Evolutionary conservation across 2,113 vertebrate genomes (phyloP), one percentile per base, ranked within the genome.

Genomic region (Carassius gibelio): DNA sequence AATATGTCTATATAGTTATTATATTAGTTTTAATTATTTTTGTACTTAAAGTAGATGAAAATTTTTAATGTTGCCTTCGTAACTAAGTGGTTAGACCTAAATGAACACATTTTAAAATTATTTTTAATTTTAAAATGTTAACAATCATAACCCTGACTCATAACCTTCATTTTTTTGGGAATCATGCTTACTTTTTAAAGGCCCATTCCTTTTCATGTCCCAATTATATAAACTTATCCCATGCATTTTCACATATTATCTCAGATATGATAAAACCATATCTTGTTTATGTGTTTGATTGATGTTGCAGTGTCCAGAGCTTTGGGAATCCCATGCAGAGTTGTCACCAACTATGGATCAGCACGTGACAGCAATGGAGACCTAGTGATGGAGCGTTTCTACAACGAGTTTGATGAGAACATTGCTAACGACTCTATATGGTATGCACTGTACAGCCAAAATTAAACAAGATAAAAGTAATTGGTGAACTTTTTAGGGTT

Each of bases 291-390:
- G 5, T 48, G 23, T 48, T 2, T 83, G 38, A 8, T 81, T 81
- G 23, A 26, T 83, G 26, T 84, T 0, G 8, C 91, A 98, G 97
- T 96, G 89, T 94, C 96, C 83, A 87, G 97, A 26, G 95, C 95
- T 76, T 90, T 97, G 26, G 97, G 97, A 0, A 88, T 97, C 84
- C 96, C 97, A 10, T 95, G 93, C 85, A 94, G 97, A 0, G 95
- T 97, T 14, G 94, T 98, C 80, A 97, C 96, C 87, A 98, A 98
- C 93, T 98, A 95, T 87, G 90, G 91, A 90, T 98, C 97, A 0
- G 97, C 97, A 88, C 97, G 97, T 0, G 97, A 98, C 90, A 92
- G 92, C 4, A 94, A 98, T 0, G 94, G 94, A 85, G 97, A 97
- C 93, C 93, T 99, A 89, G 10, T 95, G 85, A 97, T 98, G 0